Conservation (phyloP, 2,888 invertebrate species). For the Drosophila meridionalis region DNA sequence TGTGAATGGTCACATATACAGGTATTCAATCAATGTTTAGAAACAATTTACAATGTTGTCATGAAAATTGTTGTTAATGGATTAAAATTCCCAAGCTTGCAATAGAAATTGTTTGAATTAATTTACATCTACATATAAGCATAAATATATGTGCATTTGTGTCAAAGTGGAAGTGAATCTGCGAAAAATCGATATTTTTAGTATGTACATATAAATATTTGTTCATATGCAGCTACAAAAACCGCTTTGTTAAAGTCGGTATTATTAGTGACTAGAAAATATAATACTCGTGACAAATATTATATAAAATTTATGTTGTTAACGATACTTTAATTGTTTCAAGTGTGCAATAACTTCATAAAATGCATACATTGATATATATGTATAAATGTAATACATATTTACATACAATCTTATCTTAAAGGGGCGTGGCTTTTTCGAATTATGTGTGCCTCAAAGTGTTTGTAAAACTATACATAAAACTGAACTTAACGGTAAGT, state of each 20-base stretch:
- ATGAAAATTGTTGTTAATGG: neutral
- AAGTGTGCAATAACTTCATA: neutral
- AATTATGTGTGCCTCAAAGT: conserved; percentile 8
- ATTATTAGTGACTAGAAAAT: neutral
- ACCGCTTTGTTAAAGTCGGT: conserved; percentile 9
- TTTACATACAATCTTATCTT: conserved; percentile 16
- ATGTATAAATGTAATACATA: conserved; percentile 1
- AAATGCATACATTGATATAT: neutral
- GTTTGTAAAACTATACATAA: neutral
- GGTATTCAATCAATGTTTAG: conserved; percentile 8
- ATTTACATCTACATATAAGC: neutral
- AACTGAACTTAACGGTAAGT: conserved; percentile 1
- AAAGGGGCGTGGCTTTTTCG: conserved; percentile 15
- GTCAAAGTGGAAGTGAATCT: conserved; percentile 23
- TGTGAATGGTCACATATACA: conserved; percentile 3
- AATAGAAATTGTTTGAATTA: neutral
- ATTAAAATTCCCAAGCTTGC: neutral
- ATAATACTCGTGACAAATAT: neutral
- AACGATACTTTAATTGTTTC: neutral
- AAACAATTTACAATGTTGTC: conserved; percentile 11
- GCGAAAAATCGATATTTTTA: conserved; percentile 62
- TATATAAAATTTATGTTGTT: neutral
- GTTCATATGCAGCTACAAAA: conserved; percentile 7
- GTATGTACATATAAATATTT: conserved; percentile 40
- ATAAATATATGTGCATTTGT: conserved; percentile 13